phyloP scores from a whole-genome alignment of 1,140 invertebrate species.

The Trypoxylus dichotomus region DNA sequence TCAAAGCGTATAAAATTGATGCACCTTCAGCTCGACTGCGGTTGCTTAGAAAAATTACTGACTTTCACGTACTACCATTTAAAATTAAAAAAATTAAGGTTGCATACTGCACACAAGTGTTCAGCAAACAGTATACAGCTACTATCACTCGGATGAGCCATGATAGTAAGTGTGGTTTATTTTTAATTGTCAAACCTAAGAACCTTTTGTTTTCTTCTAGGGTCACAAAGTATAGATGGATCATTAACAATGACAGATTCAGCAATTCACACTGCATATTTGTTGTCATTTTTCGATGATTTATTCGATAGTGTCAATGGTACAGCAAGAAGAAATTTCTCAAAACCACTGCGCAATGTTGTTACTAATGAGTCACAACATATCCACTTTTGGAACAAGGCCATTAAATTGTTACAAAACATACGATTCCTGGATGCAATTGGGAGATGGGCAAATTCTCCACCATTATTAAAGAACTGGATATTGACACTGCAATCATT shows the following conservation, averaged over 20 bases:
- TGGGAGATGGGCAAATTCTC: too few relatives aligned
- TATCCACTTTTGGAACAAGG: background rate
- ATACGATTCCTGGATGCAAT: background rate
- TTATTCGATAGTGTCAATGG: background rate
- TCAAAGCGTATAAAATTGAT: background rate
- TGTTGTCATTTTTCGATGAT: background rate
- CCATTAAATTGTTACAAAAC: background rate
- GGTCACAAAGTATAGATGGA: too few relatives aligned
- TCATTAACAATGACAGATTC: background rate
- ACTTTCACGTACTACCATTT: too few relatives aligned
- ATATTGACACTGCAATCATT: too few relatives aligned
- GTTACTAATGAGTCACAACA: background rate
- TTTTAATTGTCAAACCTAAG: background rate
- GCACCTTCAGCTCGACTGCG: background rate
- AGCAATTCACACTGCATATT: background rate
- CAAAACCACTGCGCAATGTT: background rate
- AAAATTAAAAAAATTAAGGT: constrained; percentile 38
- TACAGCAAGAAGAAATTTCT: background rate
- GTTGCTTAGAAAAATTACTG: background rate
- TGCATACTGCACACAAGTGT: constrained; percentile 6
- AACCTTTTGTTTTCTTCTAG: background rate
- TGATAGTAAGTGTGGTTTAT: too few relatives aligned
- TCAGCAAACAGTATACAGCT: background rate
- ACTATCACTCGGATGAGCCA: background rate
- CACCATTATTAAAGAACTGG: too few relatives aligned